Base-by-base conservation (phyloP, 2,888 invertebrate genomes). In the Lobophora halterata region DNA sequence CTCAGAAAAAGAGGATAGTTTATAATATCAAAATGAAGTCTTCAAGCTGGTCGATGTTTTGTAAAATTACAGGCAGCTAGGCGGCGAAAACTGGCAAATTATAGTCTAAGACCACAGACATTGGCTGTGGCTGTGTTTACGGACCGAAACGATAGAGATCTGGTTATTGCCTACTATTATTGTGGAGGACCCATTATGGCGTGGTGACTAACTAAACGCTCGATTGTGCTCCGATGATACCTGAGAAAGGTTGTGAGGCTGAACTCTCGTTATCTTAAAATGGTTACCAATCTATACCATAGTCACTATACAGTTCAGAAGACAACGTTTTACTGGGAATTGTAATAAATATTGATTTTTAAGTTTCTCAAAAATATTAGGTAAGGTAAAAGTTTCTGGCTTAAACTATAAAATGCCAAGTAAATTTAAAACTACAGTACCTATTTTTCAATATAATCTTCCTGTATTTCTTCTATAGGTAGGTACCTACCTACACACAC, bases 51-150 rank as follows among this genome's bases (percentile, higher is more conserved):
- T 60, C 52, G 58, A 68, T 61, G 68, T 77, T 73, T 72, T 75
- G 71, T 65, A 61, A 85, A 81, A 85, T 83, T 79, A 74, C 73
- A 69, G 74, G 70, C 75, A 75, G 73, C 76, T 79, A 80, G 79
- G 74, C 76, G 76, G 80, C 71, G 74, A 77, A 78, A 79, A 78
- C 72, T 75, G 79, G 79, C 71, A 83, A 85, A 85, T 85, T 85
- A 82, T 74, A 83, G 80, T 76, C 65, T 58, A 58, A 47, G 58
- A 74, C 71, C 73, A 65, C 76, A 72, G 68, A 62, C 65, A 62
- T 66, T 61, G 69, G 68, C 61, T 63, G 71, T 54, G 69, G 75
- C 63, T 65, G 60, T 59, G 60, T 52, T 53, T 52, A 51, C 49
- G 54, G 53, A 38, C 54, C 51, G 47, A 48, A 54, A 36, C 58